A percentile compares a stretch with the other conserved stretches of the same genome.
These are phyloP conservation scores for Ditula angustiorana DNA, from an alignment of 2,888 invertebrate species.

Conservation along the genomic window DNA sequence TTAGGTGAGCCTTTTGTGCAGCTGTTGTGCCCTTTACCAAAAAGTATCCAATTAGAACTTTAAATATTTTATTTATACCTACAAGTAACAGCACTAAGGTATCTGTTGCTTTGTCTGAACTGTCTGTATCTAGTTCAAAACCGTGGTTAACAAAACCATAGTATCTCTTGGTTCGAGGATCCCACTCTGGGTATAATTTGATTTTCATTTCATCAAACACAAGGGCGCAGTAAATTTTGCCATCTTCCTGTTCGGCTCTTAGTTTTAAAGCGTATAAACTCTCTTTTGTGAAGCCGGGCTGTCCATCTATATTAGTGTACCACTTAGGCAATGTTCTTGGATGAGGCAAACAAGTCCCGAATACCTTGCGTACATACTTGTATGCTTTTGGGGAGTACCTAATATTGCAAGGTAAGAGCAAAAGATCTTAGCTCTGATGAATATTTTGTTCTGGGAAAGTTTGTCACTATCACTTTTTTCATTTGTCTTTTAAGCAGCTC, in stretches of 20 bases:
- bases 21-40: conserved; percentile 17
- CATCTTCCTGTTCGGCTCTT: neutral
- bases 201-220: conserved; percentile 37
- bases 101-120: conserved; percentile 33
- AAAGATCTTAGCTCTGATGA: too few species aligned
- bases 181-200: neutral
- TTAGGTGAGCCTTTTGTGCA: neutral
- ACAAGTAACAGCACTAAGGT: conserved; percentile 41
- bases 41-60: conserved; percentile 41
- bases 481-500: too few species aligned
- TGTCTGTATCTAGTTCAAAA: conserved; percentile 15
- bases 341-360: conserved; percentile 33
- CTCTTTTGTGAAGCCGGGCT: too few species aligned
- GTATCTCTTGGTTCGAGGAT: conserved; percentile 1
- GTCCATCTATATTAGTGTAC: too few species aligned
- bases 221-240: conserved; percentile 19
- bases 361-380: conserved; percentile 29
- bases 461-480: too few species aligned
- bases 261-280: too few species aligned
- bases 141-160: conserved; percentile 27
- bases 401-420: too few species aligned
- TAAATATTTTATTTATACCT: conserved; percentile 33
- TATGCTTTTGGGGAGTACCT: conserved; percentile 30
- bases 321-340: conserved; percentile 7
- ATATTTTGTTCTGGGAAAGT: too few species aligned